Evolutionary conservation across 2,888 invertebrate species (phyloP), one percentile per base, ranked within the genome.

Genomic region (Aethes cnicana): DNA sequence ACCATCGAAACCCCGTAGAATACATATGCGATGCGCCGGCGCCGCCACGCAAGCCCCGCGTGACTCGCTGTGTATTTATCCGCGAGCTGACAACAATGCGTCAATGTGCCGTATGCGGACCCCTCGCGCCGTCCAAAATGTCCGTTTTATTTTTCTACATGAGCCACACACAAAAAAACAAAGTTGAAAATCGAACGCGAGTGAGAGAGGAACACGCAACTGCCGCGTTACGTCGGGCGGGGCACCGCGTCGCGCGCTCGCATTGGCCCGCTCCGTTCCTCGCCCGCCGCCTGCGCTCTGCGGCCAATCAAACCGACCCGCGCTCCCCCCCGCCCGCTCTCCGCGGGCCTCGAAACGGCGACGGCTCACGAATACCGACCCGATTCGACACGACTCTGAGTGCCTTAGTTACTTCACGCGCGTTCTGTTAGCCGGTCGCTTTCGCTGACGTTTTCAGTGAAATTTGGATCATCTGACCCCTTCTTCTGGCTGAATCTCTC

Each of bases 331-430:
- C 74, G 74, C 87, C 80, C 86, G 79, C 82, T 53, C 78, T 77
- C 82, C 84, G 74, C 81, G 53, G 59, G 66, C 71, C 76, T 75
- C 76, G 74, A 80, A 81, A 81, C 77, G 72, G 81, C 88, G 88
- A 86, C 86, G 81, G 84, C 83, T 82, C 84, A 87, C 88, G 88
- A 88, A 81, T 82, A 80, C 82, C 77, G 77, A 72, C 78, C 82
- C 88, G 88, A 88, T 87, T 84, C 81, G 80, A 83, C 77, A 86
- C 88, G 89, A 88, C 82, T 84, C 82, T 86, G 84, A 82, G 79
- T 86, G 85, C 86, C 86, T 89, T 89, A 89, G 89, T 89, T 89
- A 89, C 88, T 86, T 83, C 82, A 74, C 84, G 79, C 78, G 81
- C 81, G 83, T 62, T 64, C 71, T 73, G 80, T 69, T 67, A 80